A percentile compares a stretch with the other conserved stretches of the same genome.
Conservation (phyloP, 2,113 vertebrate species). For the Chitala chitala region DNA sequence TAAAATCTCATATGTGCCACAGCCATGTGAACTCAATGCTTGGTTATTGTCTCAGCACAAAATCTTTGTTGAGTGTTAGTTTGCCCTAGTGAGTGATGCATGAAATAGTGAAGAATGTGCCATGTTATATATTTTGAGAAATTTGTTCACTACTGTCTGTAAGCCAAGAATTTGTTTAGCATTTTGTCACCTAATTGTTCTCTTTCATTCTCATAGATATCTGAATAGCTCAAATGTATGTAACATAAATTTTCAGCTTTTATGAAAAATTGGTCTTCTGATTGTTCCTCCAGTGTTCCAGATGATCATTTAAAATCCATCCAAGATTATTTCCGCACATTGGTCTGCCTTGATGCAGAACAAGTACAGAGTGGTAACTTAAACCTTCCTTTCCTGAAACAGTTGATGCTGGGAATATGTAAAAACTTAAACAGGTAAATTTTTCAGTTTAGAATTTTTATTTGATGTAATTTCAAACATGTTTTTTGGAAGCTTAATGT, state of each 20-base stretch:
- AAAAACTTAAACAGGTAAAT: slow-evolving; percentile 83
- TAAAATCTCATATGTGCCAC: background rate
- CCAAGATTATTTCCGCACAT: slow-evolving; percentile 77
- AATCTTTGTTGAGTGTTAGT: no score
- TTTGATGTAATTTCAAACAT: background rate
- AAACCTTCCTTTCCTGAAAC: slow-evolving; percentile 80
- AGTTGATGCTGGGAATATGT: slow-evolving; percentile 73
- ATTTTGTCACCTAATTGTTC: no score
- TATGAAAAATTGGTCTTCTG: background rate
- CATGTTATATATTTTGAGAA: no score
- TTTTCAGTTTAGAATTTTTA: background rate
- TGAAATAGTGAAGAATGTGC: no score
- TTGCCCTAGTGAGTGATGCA: no score
- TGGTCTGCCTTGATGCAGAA: slow-evolving; percentile 74
- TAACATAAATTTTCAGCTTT: no score
- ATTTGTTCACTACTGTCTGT: no score
- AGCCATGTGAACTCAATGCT: background rate
- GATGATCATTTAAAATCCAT: slow-evolving; percentile 84
- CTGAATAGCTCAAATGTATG: no score
- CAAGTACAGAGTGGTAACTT: slow-evolving; percentile 72
- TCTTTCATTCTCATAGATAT: no score
- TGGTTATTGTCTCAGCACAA: background rate
- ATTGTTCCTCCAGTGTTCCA: slow-evolving; percentile 58
- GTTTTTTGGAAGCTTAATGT: background rate
- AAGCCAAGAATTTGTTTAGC: no score